Evolutionary conservation across 2,888 invertebrate species (phyloP).

Genomic region (Cacoxenus indagator): DNA sequence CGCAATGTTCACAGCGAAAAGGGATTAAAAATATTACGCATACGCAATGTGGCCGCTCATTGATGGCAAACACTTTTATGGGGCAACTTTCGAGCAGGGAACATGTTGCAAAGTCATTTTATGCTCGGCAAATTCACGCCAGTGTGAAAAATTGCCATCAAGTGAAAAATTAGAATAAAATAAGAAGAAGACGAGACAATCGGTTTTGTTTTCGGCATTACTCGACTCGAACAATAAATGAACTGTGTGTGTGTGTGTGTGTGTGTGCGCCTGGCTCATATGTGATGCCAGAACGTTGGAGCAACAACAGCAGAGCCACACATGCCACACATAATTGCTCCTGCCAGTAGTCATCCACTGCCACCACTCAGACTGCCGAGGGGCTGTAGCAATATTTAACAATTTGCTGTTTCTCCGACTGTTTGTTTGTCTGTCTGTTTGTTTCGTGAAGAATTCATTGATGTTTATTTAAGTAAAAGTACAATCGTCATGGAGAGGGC

Average conservation of each 20-base stretch:
- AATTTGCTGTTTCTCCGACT: not conserved
- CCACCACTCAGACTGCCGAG: not conserved
- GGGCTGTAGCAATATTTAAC: not conserved
- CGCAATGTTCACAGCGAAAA: not conserved
- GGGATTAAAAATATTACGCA: not conserved
- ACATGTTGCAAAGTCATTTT: not conserved
- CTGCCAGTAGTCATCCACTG: not conserved
- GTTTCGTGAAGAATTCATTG: conserved; percentile 6
- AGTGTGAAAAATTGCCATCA: not conserved
- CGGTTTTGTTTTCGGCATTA: not conserved
- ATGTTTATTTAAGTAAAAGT: not conserved
- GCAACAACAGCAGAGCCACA: no score
- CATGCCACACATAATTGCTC: not conserved
- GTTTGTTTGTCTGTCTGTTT: not conserved
- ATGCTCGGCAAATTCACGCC: conserved; percentile 7
- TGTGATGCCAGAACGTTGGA: not conserved
- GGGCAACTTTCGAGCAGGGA: not conserved
- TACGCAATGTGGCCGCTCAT: not conserved
- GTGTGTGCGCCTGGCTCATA: not conserved
- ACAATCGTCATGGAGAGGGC: not conserved
- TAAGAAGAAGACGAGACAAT: not conserved
- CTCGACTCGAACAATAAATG: no score
- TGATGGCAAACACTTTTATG: not conserved
- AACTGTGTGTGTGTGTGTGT: not conserved
- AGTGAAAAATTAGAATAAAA: not conserved